Percentiles rank a stretch among this genome's conserved stretches.
Conservation (phyloP, 2,113 vertebrate genomes). For the Phodopus roborovskii region DNA sequence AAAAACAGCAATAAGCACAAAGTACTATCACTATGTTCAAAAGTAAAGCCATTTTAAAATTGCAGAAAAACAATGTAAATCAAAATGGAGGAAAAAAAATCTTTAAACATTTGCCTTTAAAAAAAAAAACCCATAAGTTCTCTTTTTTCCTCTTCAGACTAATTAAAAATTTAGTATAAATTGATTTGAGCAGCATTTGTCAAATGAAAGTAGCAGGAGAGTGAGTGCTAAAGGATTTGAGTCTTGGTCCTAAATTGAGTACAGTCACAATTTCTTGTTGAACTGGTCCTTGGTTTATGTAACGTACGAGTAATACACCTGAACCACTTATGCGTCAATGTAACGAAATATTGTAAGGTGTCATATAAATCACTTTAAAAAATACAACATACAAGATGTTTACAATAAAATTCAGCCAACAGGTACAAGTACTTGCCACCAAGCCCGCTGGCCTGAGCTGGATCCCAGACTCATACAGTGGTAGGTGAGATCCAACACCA, state of each 20-base stretch:
- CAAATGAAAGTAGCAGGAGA: not conserved
- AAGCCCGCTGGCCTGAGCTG: too few species aligned
- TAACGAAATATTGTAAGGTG: not conserved
- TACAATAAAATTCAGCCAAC: not conserved
- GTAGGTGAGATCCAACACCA: not conserved
- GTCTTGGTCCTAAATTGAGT: not conserved
- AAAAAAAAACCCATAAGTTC: too few species aligned
- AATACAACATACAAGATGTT: not conserved
- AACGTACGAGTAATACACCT: not conserved
- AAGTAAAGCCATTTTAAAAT: not conserved
- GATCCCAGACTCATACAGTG: not conserved
- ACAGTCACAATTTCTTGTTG: not conserved
- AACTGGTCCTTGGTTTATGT: not conserved
- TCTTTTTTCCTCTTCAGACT: not conserved
- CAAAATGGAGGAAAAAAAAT: slow-evolving; percentile 26
- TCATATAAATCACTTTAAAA: not conserved
- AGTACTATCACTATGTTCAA: not conserved
- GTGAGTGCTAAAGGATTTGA: not conserved
- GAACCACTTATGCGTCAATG: not conserved
- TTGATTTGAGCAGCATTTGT: not conserved
- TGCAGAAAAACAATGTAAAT: not conserved
- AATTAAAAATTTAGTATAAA: not conserved
- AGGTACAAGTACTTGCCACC: not conserved
- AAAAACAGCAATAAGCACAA: not conserved
- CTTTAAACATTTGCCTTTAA: not conserved